Conservation (phyloP, 1,140 invertebrate genomes). For the Antheraea pernyi region DNA sequence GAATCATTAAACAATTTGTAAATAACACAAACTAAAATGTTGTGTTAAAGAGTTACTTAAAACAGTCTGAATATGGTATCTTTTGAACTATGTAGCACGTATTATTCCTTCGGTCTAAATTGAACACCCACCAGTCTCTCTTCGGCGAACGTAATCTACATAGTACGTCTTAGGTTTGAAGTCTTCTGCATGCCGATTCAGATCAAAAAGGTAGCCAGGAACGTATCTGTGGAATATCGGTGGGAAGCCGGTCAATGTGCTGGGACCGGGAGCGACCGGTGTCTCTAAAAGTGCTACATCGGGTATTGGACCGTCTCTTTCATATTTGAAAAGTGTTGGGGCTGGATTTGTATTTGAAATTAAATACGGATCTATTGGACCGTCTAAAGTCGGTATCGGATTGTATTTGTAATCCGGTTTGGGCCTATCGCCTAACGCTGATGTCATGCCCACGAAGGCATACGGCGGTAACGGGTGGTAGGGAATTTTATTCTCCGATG, state of each 20-base stretch:
- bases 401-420: slow-evolving; percentile 66
- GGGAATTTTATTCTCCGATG: slow-evolving; percentile 49
- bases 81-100: slow-evolving; percentile 18
- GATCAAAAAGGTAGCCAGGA: slow-evolving; percentile 67
- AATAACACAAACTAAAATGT: slow-evolving; percentile 27
- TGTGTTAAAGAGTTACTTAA: slow-evolving; percentile 19
- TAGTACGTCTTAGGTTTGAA: slow-evolving; percentile 72
- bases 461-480: slow-evolving; percentile 62
- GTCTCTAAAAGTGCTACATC: slow-evolving; percentile 57
- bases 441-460: slow-evolving; percentile 68
- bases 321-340: slow-evolving; percentile 65
- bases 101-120: slow-evolving; percentile 64
- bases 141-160: slow-evolving; percentile 73
- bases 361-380: slow-evolving; percentile 61
- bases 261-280: slow-evolving; percentile 51
- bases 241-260: slow-evolving; percentile 64
- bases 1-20: slow-evolving; percentile 53
- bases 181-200: slow-evolving; percentile 67
- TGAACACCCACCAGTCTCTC: slow-evolving; percentile 77
- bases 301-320: slow-evolving; percentile 64
- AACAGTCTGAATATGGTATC: slow-evolving; percentile 4
- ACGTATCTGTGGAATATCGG: slow-evolving; percentile 72
- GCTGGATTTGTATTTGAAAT: slow-evolving; percentile 50
- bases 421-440: slow-evolving; percentile 58
- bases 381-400: slow-evolving; percentile 59